Conservation (phyloP, 2,113 vertebrate genomes). For the Ginglymostoma cirratum region DNA sequence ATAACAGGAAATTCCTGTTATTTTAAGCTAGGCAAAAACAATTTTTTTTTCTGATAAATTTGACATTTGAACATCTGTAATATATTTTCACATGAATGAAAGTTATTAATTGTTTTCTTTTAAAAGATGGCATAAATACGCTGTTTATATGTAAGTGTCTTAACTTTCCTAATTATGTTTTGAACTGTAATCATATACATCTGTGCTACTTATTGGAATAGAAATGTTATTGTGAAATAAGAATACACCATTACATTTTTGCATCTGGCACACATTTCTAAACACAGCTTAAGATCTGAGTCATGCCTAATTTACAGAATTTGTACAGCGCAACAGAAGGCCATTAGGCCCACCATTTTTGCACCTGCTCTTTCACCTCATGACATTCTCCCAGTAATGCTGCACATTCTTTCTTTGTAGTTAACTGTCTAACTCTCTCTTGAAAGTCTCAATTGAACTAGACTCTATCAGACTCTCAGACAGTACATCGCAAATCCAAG, state of each 20-base stretch:
- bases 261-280: not conserved
- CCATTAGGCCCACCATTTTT: no score
- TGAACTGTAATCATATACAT: not conserved
- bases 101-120: not conserved
- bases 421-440: no score
- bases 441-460: no score
- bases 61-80: not conserved
- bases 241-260: not conserved
- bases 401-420: no score
- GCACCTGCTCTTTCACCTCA: no score
- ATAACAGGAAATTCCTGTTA: constrained; percentile 32
- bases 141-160: not conserved
- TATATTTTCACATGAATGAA: not conserved
- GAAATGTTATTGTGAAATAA: not conserved
- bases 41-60: not conserved
- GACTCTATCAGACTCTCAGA: no score
- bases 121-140: not conserved
- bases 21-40: not conserved
- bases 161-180: not conserved
- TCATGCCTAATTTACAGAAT: not conserved
- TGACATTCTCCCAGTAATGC: no score
- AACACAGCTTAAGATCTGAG: not conserved
- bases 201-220: not conserved
- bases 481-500: no score
- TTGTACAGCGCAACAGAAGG: no score